Percentiles rank a stretch among this genome's conserved stretches.
phyloP scores from a whole-genome alignment of 2,113 vertebrate species.

The Anhinga rufa region DNA sequence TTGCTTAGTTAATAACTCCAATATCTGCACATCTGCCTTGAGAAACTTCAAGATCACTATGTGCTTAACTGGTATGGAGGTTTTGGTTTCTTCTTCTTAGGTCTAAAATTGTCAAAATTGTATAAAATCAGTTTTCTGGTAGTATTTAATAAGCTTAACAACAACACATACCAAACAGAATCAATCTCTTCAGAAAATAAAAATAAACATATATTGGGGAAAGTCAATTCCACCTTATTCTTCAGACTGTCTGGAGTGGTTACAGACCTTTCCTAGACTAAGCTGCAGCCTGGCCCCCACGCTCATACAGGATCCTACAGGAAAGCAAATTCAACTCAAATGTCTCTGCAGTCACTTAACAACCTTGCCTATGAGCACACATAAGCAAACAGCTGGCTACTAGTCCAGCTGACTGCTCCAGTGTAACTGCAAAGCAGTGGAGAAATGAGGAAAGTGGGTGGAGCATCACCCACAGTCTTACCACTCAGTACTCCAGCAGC shows the following conservation, averaged over 20 bases:
- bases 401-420: background rate
- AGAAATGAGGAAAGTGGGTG: background rate
- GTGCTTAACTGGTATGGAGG: background rate
- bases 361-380: background rate
- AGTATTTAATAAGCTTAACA: background rate
- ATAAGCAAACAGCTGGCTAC: background rate
- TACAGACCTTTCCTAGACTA: background rate
- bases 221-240: background rate
- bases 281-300: background rate
- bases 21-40: background rate
- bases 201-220: background rate
- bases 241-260: background rate
- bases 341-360: background rate
- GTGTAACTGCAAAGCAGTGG: background rate
- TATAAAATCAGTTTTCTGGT: background rate
- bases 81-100: background rate
- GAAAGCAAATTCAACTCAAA: background rate
- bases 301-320: fast-evolving
- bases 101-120: background rate
- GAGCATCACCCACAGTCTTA: background rate
- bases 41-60: background rate
- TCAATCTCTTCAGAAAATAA: background rate
- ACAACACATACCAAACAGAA: background rate
- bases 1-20: background rate
- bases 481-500: background rate